phyloP scores from a whole-genome alignment of 2,113 vertebrate species.

The Corythornis vintsioides region DNA sequence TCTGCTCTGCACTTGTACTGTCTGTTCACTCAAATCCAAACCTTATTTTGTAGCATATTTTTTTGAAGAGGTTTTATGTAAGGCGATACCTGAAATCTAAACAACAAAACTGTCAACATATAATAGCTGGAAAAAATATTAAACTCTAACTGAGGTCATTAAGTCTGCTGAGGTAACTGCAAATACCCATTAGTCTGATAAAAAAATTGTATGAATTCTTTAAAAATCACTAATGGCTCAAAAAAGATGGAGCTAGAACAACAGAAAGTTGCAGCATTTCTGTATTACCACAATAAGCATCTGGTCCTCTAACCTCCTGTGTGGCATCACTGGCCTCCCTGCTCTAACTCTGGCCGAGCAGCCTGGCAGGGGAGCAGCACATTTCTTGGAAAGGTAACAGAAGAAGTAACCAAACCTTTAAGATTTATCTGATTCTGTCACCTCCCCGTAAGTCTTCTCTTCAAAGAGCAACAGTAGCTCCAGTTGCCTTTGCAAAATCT shows the following conservation, averaged over 20 bases:
- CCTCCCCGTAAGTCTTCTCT: not conserved
- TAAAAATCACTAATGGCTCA: not conserved
- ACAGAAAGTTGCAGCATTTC: not conserved
- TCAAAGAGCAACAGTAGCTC: not conserved
- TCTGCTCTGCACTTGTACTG: not conserved
- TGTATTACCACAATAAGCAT: not conserved
- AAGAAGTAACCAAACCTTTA: not conserved
- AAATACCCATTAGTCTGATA: not conserved
- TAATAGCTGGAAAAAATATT: not conserved
- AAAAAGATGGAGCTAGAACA: not conserved
- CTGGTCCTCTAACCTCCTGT: not conserved
- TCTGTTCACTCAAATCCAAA: too few relatives aligned
- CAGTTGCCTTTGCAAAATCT: not conserved
- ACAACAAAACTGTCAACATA: not conserved
- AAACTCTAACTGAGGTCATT: not conserved
- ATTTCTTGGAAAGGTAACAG: not conserved
- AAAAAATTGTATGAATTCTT: not conserved
- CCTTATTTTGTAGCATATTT: not conserved
- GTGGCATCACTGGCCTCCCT: rapidly evolving
- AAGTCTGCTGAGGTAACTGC: not conserved
- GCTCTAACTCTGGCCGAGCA: too few relatives aligned
- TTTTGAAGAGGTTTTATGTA: not conserved
- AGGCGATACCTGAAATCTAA: not conserved
- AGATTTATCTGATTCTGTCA: not conserved
- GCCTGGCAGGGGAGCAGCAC: not conserved